A percentile compares a stretch with the other conserved stretches of the same genome.
phyloP scores from a whole-genome alignment of 2,113 vertebrate genomes.

The Grantiella picta region DNA sequence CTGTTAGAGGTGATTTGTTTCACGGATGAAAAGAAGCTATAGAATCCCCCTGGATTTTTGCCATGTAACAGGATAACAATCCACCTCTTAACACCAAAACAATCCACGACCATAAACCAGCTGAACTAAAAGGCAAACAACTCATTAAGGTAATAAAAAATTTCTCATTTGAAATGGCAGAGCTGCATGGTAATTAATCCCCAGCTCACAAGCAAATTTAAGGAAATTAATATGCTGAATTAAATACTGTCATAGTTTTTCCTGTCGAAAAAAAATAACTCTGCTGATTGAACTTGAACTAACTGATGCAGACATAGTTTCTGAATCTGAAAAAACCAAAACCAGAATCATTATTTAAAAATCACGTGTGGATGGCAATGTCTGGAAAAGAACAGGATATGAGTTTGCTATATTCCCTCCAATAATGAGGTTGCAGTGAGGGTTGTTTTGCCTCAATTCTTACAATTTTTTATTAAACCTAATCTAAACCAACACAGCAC shows the following conservation, averaged over 20 bases:
- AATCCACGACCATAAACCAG: not conserved
- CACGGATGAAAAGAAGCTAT: not conserved
- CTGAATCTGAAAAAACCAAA: not conserved
- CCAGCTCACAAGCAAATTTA: not conserved
- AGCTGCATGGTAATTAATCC: not conserved
- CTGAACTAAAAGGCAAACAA: not conserved
- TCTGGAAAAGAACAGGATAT: not conserved
- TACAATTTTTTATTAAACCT: not conserved
- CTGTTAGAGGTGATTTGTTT: not conserved
- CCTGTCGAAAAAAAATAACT: not conserved
- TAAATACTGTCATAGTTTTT: not conserved
- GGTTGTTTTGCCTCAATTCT: not conserved
- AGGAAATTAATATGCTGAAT: not conserved
- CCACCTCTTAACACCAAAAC: not conserved
- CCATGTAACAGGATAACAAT: not conserved
- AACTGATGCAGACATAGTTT: not conserved
- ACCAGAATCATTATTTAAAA: not conserved
- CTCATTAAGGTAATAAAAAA: not conserved
- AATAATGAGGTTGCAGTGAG: not conserved
- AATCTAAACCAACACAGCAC: not conserved
- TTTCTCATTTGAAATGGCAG: not conserved
- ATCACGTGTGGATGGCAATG: not conserved
- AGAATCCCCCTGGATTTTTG: not conserved
- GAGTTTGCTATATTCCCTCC: not conserved
- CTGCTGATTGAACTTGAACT: not conserved